Evolutionary conservation across 2,113 vertebrate genomes (phyloP).

Genomic region (Electrona antarctica): DNA sequence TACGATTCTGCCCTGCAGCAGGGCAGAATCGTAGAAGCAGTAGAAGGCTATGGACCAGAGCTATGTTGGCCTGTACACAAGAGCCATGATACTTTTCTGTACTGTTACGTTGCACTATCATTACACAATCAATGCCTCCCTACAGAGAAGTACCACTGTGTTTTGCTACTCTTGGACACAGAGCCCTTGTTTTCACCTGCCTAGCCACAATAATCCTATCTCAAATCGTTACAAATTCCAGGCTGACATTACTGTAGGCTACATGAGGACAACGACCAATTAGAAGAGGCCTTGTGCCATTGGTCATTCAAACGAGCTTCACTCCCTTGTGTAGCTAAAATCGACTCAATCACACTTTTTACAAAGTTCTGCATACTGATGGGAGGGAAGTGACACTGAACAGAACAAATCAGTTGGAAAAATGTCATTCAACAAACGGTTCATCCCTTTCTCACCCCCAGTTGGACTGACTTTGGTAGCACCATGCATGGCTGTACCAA

Average conservation of each 20-base stretch:
- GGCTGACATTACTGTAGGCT: slow-evolving; percentile 33
- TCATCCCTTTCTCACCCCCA: slow-evolving; percentile 51
- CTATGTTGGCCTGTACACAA: slow-evolving; percentile 47
- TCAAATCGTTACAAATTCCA: slow-evolving; percentile 15
- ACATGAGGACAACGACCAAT: slow-evolving; percentile 56
- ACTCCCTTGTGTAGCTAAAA: slow-evolving; percentile 7
- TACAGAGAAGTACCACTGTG: slow-evolving; percentile 50
- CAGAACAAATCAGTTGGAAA: slow-evolving; percentile 40
- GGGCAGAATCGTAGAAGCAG: no score
- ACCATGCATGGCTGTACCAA: slow-evolving; percentile 63
- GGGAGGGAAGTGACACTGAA: slow-evolving; percentile 25
- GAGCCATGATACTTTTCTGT: slow-evolving; percentile 25
- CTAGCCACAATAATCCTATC: slow-evolving; percentile 8
- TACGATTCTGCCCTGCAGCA: no score
- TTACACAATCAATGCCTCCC: slow-evolving; percentile 41
- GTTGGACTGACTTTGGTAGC: slow-evolving; percentile 67
- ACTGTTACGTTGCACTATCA: slow-evolving; percentile 40
- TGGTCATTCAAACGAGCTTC: background rate
- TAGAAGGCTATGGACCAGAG: no score
- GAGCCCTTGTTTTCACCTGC: slow-evolving; percentile 73
- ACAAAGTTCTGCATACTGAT: slow-evolving; percentile 51
- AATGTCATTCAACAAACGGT: slow-evolving; percentile 46
- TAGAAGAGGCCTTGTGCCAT: slow-evolving; percentile 7
- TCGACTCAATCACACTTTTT: slow-evolving; percentile 10
- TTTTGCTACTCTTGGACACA: slow-evolving; percentile 55